phyloP scores from a whole-genome alignment of 1,140 invertebrate species.

The Nautilus pompilius region DNA sequence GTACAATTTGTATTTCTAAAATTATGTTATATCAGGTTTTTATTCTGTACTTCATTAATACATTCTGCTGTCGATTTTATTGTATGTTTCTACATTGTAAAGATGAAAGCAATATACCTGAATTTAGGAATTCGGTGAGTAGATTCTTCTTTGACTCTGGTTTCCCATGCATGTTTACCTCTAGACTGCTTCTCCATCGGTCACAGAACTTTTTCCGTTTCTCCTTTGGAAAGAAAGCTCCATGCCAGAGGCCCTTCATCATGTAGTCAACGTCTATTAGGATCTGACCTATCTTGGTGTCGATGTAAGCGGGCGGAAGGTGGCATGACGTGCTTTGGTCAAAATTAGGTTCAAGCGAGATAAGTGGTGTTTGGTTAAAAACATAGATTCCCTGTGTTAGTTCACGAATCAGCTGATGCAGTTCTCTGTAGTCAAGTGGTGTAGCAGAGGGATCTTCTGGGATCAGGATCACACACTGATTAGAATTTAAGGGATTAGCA shows the following conservation, averaged over 20 bases:
- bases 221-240: slow-evolving; percentile 52
- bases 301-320: slow-evolving; percentile 52
- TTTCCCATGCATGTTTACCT: slow-evolving; percentile 43
- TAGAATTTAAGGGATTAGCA: slow-evolving; percentile 25
- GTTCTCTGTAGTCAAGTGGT: slow-evolving; percentile 4
- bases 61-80: too few species aligned
- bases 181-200: slow-evolving; percentile 49
- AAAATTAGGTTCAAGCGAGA: slow-evolving; percentile 51
- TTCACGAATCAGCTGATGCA: slow-evolving; percentile 54
- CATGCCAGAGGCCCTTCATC: slow-evolving; percentile 56
- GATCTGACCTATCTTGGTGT: slow-evolving; percentile 50
- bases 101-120: slow-evolving; percentile 33
- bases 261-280: slow-evolving; percentile 52
- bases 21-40: too few species aligned
- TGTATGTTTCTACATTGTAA: not conserved
- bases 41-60: too few species aligned
- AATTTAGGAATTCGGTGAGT: slow-evolving; percentile 48
- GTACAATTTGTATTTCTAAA: too few species aligned
- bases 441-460: slow-evolving; percentile 12
- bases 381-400: slow-evolving; percentile 53
- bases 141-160: slow-evolving; percentile 50
- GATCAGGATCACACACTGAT: slow-evolving; percentile 17
- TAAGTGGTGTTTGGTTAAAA: slow-evolving; percentile 49
- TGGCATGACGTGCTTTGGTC: slow-evolving; percentile 49
- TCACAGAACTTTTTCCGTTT: slow-evolving; percentile 54